phyloP scores from a whole-genome alignment of 2,113 vertebrate species.

The Channa argus region DNA sequence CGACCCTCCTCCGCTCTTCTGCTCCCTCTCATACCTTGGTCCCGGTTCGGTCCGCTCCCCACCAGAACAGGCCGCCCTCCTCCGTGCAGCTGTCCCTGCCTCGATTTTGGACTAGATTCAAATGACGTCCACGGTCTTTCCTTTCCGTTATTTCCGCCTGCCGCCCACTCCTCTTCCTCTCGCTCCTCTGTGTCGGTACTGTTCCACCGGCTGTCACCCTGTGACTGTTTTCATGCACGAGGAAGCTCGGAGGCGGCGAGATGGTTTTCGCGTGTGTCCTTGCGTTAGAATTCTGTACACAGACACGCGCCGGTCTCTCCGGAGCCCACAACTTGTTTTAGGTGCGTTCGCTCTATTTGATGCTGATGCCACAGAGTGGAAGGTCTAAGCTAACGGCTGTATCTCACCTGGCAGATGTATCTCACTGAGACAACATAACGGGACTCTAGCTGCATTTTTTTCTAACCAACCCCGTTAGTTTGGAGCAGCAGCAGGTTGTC shows the following conservation, averaged over 20 bases:
- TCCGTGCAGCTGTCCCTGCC: conserved; percentile 14
- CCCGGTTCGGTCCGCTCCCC: neutral
- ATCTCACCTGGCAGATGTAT: conserved; percentile 2
- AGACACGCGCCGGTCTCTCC: no score
- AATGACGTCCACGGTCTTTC: neutral
- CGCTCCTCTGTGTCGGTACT: no score
- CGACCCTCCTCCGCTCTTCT: neutral
- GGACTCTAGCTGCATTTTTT: conserved; percentile 15
- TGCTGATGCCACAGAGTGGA: conserved; percentile 8
- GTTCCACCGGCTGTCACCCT: no score
- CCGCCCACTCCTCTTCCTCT: neutral
- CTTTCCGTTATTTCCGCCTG: neutral
- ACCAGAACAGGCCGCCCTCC: conserved; percentile 1
- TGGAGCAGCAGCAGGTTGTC: neutral
- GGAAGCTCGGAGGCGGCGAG: conserved; percentile 20
- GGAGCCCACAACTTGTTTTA: no score
- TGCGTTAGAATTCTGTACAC: no score
- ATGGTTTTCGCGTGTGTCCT: no score
- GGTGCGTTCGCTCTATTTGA: neutral
- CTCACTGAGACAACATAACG: neutral
- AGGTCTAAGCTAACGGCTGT: conserved; percentile 7
- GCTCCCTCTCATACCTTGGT: conserved; percentile 53
- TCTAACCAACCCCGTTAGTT: no score
- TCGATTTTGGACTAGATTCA: conserved; percentile 29
- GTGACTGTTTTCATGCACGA: neutral